These are phyloP conservation scores for Melieria crassipennis DNA, from an alignment of 2,888 invertebrate species.

Conservation along the genomic window DNA sequence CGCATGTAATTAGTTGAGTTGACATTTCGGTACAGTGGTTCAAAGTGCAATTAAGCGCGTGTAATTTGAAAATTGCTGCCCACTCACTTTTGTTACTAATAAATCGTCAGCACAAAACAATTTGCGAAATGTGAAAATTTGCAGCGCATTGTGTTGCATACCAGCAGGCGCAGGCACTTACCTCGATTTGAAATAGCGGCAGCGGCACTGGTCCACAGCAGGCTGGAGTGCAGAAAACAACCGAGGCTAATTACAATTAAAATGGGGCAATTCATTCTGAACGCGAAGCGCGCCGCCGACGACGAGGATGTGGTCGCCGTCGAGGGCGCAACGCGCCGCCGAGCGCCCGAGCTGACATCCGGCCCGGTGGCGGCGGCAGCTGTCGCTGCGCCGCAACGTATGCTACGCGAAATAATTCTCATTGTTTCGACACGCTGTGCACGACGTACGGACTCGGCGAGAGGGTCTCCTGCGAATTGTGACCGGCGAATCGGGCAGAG, in stretches of 20 bases:
- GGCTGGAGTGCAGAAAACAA: constrained; percentile 60
- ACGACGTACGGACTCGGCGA: no score
- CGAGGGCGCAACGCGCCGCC: constrained; percentile 12
- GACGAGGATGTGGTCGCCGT: constrained; percentile 29
- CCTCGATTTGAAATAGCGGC: constrained; percentile 65
- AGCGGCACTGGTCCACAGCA: constrained; percentile 55
- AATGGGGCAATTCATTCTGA: constrained; percentile 63
- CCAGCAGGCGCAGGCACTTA: constrained; percentile 52
- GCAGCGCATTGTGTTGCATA: no score
- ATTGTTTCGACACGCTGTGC: constrained; percentile 47
- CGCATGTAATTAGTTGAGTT: no score
- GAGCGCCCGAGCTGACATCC: no score
- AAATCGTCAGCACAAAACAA: no score
- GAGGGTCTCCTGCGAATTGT: not conserved
- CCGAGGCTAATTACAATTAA: constrained; percentile 65
- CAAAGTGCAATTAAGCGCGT: no score
- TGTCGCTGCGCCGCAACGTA: constrained; percentile 47
- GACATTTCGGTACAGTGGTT: no score
- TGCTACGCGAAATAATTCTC: constrained; percentile 54
- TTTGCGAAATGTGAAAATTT: no score
- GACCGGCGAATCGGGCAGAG: not conserved
- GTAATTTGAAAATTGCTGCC: no score
- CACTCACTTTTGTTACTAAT: no score
- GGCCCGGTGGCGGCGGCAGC: constrained; percentile 27
- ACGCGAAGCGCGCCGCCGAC: constrained; percentile 38